phyloP scores from a whole-genome alignment of 1,140 invertebrate genomes.

The Brachionus paranguensis region DNA sequence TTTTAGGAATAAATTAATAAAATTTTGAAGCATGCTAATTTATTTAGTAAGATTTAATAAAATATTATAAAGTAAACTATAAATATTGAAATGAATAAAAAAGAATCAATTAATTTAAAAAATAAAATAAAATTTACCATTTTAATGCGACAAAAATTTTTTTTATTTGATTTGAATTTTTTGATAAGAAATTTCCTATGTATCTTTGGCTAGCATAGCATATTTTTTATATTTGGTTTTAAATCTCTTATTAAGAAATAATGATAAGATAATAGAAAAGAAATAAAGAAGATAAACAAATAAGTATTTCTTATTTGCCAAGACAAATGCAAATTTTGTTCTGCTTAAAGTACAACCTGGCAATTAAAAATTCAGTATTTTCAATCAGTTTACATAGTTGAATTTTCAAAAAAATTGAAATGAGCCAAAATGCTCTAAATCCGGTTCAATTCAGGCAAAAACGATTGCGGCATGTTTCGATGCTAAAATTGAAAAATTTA shows the following conservation, averaged over 20 bases:
- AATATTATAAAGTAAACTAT: no score
- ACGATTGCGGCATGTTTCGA: neutral
- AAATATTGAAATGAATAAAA: no score
- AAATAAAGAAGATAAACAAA: neutral
- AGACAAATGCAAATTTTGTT: constrained; percentile 24
- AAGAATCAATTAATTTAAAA: no score
- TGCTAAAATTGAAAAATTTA: neutral
- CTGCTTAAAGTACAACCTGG: neutral
- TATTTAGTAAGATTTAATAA: no score
- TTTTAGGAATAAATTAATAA: no score
- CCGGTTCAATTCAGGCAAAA: neutral
- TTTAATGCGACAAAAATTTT: no score
- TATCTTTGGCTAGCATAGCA: no score
- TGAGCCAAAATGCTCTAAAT: neutral
- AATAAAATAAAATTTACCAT: no score
- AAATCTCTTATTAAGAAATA: neutral
- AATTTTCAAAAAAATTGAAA: neutral
- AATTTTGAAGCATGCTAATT: no score
- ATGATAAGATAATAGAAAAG: neutral
- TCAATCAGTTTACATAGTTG: neutral
- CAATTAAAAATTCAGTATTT: neutral
- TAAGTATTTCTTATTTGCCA: neutral
- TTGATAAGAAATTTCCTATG: no score
- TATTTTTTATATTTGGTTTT: no score
- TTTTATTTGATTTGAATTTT: no score